phyloP scores from a whole-genome alignment of 2,113 vertebrate species.

The Rostratula benghalensis region DNA sequence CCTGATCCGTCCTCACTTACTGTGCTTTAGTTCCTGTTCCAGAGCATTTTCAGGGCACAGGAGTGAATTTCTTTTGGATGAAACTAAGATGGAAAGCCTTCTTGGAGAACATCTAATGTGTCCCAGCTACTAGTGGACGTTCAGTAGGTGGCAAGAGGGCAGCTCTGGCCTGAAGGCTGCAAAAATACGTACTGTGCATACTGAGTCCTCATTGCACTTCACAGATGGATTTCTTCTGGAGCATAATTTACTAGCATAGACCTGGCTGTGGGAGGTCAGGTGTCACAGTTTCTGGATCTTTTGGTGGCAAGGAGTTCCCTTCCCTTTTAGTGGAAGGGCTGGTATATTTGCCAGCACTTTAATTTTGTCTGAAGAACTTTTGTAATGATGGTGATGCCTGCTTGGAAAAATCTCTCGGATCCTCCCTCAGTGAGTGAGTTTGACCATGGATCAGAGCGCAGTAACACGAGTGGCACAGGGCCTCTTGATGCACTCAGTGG shows the following conservation, averaged over 20 bases:
- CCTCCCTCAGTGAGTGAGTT: not conserved
- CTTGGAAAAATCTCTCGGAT: not conserved
- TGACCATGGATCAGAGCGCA: not conserved
- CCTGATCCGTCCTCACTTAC: not conserved
- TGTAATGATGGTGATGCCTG: not conserved
- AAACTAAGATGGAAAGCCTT: not conserved
- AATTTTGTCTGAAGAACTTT: not conserved
- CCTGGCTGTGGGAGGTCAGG: not conserved
- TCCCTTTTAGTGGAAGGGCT: not conserved
- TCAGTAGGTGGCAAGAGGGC: not conserved
- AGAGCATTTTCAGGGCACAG: not conserved
- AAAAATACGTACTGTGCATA: not conserved
- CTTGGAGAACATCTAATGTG: not conserved
- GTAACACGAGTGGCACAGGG: no score
- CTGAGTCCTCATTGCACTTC: not conserved
- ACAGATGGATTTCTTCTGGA: not conserved
- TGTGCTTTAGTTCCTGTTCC: not conserved
- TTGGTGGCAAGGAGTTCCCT: not conserved
- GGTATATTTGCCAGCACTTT: not conserved
- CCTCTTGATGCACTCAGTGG: not conserved
- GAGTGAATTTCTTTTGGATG: not conserved
- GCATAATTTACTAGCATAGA: accelerated
- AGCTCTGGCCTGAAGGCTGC: not conserved
- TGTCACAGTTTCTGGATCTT: not conserved
- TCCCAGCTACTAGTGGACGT: not conserved